Conservation (phyloP, 2,888 invertebrate genomes). For the Adelphocoris suturalis region DNA sequence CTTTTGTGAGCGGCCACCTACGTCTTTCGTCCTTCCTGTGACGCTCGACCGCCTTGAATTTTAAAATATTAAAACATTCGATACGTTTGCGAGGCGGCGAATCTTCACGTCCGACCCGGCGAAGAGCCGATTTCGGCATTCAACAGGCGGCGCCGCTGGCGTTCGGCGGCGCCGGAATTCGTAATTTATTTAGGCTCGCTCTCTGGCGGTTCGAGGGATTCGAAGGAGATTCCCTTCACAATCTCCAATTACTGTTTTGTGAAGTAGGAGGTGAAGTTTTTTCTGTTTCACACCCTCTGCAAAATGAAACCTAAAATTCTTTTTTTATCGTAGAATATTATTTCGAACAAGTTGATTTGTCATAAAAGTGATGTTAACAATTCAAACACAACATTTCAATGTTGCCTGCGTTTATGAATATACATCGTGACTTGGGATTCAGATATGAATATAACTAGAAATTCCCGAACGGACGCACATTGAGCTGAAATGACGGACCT, state of each 20-base stretch:
- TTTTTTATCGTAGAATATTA: no score
- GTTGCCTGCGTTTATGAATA: slow-evolving; percentile 29
- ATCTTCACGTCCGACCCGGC: background rate
- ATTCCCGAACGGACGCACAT: background rate
- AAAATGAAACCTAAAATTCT: no score
- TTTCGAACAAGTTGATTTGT: no score
- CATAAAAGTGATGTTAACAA: no score
- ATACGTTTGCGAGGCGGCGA: slow-evolving; percentile 5
- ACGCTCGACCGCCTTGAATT: background rate
- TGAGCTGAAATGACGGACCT: background rate
- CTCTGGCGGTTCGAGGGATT: no score
- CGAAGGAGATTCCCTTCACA: no score
- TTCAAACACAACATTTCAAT: no score
- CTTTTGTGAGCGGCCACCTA: slow-evolving; percentile 8
- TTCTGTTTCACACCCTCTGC: no score
- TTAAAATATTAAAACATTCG: background rate
- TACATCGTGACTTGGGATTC: background rate
- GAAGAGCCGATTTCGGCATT: background rate
- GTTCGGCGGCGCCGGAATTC: slow-evolving; percentile 13
- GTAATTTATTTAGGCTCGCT: background rate
- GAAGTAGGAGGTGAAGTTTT: no score
- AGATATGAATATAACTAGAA: slow-evolving; percentile 6
- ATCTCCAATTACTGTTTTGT: no score
- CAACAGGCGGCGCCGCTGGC: background rate
- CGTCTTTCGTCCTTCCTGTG: slow-evolving; percentile 35